phyloP scores from a whole-genome alignment of 2,113 vertebrate species.

The Ursus arctos region DNA sequence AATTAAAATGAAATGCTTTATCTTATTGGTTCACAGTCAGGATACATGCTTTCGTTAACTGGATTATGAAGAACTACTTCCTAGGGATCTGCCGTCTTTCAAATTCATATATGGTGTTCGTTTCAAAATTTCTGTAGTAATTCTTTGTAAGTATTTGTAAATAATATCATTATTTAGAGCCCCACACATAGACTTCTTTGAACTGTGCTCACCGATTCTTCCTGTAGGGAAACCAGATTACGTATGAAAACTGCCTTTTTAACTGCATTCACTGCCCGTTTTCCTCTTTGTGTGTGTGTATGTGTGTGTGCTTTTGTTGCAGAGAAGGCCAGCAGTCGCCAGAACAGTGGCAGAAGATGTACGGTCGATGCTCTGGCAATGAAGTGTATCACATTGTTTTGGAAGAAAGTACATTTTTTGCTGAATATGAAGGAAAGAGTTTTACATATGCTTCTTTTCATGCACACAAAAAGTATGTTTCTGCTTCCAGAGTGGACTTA shows the following conservation, averaged over 20 bases:
- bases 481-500: conserved; percentile 42
- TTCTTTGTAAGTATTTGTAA: background rate
- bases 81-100: background rate
- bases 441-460: conserved; percentile 98
- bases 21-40: background rate
- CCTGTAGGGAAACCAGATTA: rapidly evolving
- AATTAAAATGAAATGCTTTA: background rate
- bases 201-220: background rate
- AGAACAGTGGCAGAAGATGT: conserved; percentile 98
- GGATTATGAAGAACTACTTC: background rate
- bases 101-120: background rate
- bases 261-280: conserved; percentile 19
- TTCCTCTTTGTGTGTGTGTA: conserved; percentile 44
- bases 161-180: background rate
- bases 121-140: background rate
- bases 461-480: conserved; percentile 97
- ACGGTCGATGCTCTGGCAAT: conserved; percentile 97
- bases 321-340: conserved; percentile 97
- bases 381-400: conserved; percentile 98
- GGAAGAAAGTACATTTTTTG: conserved; percentile 97
- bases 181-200: background rate
- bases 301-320: conserved; percentile 80
- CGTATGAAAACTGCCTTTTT: background rate
- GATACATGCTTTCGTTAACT: background rate
- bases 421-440: conserved; percentile 97